Conservation (phyloP, 2,888 invertebrate species). For the Axea sp. region DNA sequence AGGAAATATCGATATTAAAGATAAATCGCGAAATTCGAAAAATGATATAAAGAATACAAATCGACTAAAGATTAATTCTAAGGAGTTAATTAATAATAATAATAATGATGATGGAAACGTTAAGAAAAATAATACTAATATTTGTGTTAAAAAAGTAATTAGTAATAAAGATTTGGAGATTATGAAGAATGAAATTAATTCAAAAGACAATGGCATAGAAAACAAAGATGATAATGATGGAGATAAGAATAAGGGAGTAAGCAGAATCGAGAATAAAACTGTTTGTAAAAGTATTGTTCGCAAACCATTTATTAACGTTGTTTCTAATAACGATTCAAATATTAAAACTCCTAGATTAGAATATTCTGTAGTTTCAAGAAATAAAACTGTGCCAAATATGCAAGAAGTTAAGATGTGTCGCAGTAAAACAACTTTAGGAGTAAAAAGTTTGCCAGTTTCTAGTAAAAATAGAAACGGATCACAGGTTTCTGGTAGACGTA, state of each 20-base stretch:
- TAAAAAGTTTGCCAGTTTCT: slow-evolving; percentile 64
- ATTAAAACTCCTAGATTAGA: slow-evolving; percentile 72
- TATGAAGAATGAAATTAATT: slow-evolving; percentile 71
- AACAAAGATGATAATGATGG: slow-evolving; percentile 30
- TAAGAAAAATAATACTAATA: slow-evolving; percentile 42
- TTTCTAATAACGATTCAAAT: slow-evolving; percentile 45
- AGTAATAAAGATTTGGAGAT: slow-evolving; percentile 67
- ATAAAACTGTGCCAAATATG: slow-evolving; percentile 59
- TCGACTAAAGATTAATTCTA: slow-evolving; percentile 41
- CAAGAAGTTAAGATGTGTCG: slow-evolving; percentile 70
- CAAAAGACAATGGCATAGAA: slow-evolving; percentile 23
- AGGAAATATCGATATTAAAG: slow-evolving; percentile 62
- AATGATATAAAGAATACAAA: slow-evolving; percentile 37
- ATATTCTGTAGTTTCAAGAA: slow-evolving; percentile 80
- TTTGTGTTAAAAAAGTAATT: slow-evolving; percentile 11
- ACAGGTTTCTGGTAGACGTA: slow-evolving; percentile 70
- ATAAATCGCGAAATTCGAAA: slow-evolving; percentile 62
- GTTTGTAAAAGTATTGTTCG: slow-evolving; percentile 38
- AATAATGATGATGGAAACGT: slow-evolving; percentile 55
- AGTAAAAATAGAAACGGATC: slow-evolving; percentile 70
- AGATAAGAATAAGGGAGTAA: slow-evolving; percentile 23
- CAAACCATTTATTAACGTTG: slow-evolving; percentile 44
- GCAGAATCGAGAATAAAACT: slow-evolving; percentile 60
- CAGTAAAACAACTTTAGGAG: slow-evolving; percentile 75
- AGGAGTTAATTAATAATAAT: slow-evolving; percentile 26